phyloP scores from a whole-genome alignment of 2,797 vertebrate species.

The Brachymystax lenok region DNA sequence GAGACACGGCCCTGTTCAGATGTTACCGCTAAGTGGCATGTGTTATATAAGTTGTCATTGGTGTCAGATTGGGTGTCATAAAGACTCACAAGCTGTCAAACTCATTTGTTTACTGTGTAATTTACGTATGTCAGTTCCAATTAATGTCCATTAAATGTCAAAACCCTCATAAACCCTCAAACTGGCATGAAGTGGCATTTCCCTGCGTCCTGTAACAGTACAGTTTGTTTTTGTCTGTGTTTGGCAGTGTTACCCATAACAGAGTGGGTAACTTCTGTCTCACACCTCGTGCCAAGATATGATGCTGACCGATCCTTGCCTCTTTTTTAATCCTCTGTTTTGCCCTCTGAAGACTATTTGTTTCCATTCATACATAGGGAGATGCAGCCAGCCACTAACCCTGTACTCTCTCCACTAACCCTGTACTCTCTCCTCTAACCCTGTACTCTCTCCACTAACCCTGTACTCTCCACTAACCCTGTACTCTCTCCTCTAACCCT shows the following conservation, averaged over 20 bases:
- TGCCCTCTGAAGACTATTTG: constrained; percentile 62
- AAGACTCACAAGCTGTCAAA: constrained; percentile 23
- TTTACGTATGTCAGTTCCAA: neutral
- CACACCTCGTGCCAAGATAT: constrained; percentile 68
- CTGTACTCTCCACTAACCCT: constrained; percentile 28
- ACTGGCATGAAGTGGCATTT: constrained; percentile 8
- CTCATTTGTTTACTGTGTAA: constrained; percentile 22
- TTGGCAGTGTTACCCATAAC: constrained; percentile 57
- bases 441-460: constrained; percentile 49
- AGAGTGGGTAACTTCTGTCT: constrained; percentile 63
- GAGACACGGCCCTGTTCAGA: constrained; percentile 40
- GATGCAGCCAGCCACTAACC: constrained; percentile 57
- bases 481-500: neutral
- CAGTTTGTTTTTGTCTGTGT: constrained; percentile 56
- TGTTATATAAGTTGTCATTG: constrained; percentile 42
- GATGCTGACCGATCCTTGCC: constrained; percentile 51
- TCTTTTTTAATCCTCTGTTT: constrained; percentile 48
- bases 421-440: too few relatives aligned
- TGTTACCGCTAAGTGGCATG: constrained; percentile 41
- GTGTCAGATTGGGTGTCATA: constrained; percentile 35
- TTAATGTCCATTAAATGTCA: constrained; percentile 2
- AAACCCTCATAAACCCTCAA: neutral
- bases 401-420: constrained; percentile 39
- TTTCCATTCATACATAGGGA: constrained; percentile 63
- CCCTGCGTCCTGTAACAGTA: constrained; percentile 17